These are phyloP conservation scores for Pterostichus madidus DNA, from an alignment of 2,888 invertebrate genomes.

Conservation along the genomic window DNA sequence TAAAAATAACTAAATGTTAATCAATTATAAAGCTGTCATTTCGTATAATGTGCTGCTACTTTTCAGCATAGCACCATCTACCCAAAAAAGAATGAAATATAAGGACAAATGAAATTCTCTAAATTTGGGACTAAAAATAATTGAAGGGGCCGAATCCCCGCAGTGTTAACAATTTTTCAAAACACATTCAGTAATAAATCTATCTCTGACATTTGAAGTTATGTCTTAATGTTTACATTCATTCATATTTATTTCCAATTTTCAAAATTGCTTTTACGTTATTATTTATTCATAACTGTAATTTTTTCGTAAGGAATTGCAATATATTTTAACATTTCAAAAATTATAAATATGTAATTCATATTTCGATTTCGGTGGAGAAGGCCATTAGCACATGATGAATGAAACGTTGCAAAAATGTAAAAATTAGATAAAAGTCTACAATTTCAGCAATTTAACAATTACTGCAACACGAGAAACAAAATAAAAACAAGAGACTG, in stretches of 20 bases:
- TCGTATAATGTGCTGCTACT: constrained; percentile 25
- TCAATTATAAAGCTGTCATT: constrained; percentile 26
- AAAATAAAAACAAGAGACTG: constrained; percentile 50
- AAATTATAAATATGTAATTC: too few species aligned
- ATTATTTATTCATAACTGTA: constrained; percentile 46
- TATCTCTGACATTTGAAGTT: constrained; percentile 40
- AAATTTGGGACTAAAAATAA: constrained; percentile 40
- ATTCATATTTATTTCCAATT: constrained; percentile 53
- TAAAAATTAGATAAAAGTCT: constrained; percentile 51
- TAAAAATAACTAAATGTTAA: constrained; percentile 21
- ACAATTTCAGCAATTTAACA: constrained; percentile 50
- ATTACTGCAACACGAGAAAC: constrained; percentile 53
- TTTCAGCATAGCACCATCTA: constrained; percentile 30
- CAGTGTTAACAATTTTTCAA: constrained; percentile 52
- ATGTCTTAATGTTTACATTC: constrained; percentile 42
- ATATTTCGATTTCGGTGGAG: too few species aligned
- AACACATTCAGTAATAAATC: constrained; percentile 48
- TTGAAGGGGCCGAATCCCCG: constrained; percentile 45
- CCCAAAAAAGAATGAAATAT: constrained; percentile 35
- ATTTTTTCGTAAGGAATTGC: not conserved
- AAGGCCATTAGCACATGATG: not conserved
- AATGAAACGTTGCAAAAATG: not conserved
- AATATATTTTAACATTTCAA: too few species aligned
- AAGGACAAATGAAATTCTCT: constrained; percentile 48
- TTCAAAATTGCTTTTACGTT: constrained; percentile 42